A percentile compares a stretch with the other conserved stretches of the same genome.
Evolutionary conservation across 2,113 vertebrate species (phyloP).

Genomic region (Hippocampus barbouri): DNA sequence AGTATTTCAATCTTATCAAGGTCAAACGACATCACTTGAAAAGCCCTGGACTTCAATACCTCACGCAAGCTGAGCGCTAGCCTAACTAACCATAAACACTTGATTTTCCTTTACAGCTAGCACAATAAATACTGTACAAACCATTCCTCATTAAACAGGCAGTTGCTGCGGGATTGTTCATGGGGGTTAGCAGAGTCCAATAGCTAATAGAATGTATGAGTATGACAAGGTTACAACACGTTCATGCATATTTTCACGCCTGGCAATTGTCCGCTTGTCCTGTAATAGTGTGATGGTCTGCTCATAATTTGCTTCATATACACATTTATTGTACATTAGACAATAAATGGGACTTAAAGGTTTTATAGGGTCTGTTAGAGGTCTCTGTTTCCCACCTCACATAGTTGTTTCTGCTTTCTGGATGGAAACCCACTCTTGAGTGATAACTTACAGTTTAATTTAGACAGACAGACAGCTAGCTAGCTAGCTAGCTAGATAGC

Average conservation of each 20-base stretch:
- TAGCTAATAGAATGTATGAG: conserved; percentile 23
- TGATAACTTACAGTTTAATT: conserved; percentile 3
- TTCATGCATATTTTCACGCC: conserved; percentile 5
- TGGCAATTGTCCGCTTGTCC: conserved; percentile 5
- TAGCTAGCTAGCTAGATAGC: too few species aligned
- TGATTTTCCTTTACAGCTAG: not conserved
- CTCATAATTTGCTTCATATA: conserved; percentile 7
- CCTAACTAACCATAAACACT: conserved; percentile 2
- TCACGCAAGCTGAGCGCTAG: not conserved
- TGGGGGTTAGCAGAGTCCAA: conserved; percentile 24
- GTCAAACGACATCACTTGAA: not conserved
- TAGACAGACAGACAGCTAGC: not conserved
- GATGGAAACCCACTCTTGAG: not conserved
- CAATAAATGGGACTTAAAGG: conserved; percentile 9
- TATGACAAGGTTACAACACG: conserved; percentile 21
- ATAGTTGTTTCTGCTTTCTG: not conserved
- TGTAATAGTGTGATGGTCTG: not conserved
- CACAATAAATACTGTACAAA: not conserved
- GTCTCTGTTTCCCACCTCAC: not conserved
- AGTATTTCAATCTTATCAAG: too few species aligned
- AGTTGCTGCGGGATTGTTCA: conserved; percentile 10
- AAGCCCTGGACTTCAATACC: conserved; percentile 14
- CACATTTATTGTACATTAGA: conserved; percentile 18
- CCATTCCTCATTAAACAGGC: not conserved
- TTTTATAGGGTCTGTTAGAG: conserved; percentile 1